A percentile compares a stretch with the other conserved stretches of the same genome.
Evolutionary conservation across 1,140 invertebrate genomes (phyloP).

Genomic region (Caenorhabditis brenneri): DNA sequence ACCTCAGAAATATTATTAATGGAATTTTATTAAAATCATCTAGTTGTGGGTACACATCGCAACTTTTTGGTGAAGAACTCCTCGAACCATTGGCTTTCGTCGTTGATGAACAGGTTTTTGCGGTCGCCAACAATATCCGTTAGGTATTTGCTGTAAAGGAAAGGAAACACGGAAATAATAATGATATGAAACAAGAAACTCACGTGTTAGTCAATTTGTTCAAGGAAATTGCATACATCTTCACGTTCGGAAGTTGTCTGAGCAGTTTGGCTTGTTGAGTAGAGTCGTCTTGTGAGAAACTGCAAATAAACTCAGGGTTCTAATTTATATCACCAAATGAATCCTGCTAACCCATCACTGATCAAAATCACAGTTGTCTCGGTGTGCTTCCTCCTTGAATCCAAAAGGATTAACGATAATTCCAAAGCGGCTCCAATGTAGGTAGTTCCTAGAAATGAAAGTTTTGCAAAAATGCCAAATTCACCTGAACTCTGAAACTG

Average conservation of each 20-base stretch:
- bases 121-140: slow-evolving; percentile 27
- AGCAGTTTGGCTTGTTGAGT: slow-evolving; percentile 6
- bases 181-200: background rate
- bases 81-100: slow-evolving; percentile 19
- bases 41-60: background rate
- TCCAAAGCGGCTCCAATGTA: slow-evolving; percentile 33
- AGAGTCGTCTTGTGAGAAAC: slow-evolving; percentile 1
- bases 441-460: background rate
- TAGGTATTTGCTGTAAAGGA: slow-evolving; percentile 8
- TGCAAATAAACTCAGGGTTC: background rate
- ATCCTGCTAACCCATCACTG: background rate
- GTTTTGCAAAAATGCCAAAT: background rate
- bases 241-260: slow-evolving; percentile 9
- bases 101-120: slow-evolving; percentile 12
- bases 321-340: background rate
- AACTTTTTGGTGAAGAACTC: slow-evolving; percentile 41
- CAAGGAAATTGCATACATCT: slow-evolving; percentile 31
- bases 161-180: background rate
- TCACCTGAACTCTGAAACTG: background rate
- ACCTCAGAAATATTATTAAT: background rate
- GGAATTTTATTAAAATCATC: background rate
- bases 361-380: background rate
- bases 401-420: background rate
- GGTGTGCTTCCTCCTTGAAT: background rate
- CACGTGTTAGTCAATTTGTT: slow-evolving; percentile 27